Conservation (phyloP, 2,113 vertebrate genomes). For the Nyctereutes procyonoides region DNA sequence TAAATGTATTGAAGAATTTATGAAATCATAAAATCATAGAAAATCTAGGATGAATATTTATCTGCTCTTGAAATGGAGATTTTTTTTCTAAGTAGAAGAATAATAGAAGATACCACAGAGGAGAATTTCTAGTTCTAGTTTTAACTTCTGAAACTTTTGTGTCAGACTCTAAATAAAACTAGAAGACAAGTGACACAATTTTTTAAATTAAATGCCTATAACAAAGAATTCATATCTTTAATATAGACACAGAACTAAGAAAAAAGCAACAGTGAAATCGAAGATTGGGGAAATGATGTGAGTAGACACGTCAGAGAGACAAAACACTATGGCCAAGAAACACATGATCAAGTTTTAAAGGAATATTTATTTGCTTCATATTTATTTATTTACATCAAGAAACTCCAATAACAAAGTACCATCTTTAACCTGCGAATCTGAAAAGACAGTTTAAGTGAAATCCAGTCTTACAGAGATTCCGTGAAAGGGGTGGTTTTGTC, state of each 20-base stretch:
- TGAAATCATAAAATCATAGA: constrained; percentile 12
- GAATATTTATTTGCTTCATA: neutral
- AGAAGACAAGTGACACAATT: neutral
- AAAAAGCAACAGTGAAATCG: neutral
- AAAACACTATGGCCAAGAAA: neutral
- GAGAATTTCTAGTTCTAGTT: neutral
- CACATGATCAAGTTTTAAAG: neutral
- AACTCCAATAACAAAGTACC: neutral
- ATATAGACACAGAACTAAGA: neutral
- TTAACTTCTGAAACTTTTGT: constrained; percentile 15
- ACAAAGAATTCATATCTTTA: neutral
- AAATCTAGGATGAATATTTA: constrained; percentile 11
- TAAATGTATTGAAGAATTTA: constrained; percentile 13
- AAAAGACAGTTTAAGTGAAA: constrained; percentile 16
- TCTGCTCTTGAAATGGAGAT: neutral
- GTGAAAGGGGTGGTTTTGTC: neutral
- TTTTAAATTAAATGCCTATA: constrained; percentile 14
- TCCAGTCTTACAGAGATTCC: neutral
- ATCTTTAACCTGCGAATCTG: neutral
- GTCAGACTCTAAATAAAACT: neutral
- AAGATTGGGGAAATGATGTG: neutral
- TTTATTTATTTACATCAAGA: neutral
- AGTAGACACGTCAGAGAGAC: neutral
- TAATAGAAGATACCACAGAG: neutral
- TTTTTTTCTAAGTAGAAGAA: neutral